Evolutionary conservation across 2,888 invertebrate species (phyloP), one percentile per base, ranked within the genome.

Genomic region (Eucriotettix oculatus): DNA sequence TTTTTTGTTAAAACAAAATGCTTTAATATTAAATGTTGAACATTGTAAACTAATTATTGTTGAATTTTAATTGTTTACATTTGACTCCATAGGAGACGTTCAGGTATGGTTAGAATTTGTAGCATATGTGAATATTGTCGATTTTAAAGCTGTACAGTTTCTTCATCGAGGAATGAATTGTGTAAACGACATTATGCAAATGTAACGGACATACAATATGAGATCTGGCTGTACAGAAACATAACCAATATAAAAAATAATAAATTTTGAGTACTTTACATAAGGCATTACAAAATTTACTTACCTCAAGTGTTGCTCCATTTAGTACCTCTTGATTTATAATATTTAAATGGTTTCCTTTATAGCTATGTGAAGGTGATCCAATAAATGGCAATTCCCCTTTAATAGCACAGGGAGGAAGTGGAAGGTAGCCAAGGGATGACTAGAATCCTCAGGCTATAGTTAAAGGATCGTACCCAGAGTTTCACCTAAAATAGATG

Each of bases 171-270:
- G 41, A 29, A 59, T 59, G 59, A 56, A 40, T 56, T 56, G 43
- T 61, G 59, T 61, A 61, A 52, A 52, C 54, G 42, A 16, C 44
- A 59, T 57, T 57, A 56, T 40, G 42, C 58, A 43, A 42, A 53
- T 53, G 42, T 53, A 59, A 57, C 52, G 53, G 42, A 54, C 44
- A 58, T 42, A 58, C 42, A 54, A 43, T 58, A 54, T 54, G 56
- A 61, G 59, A 59, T 61, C 60, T 61, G 61, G 61, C 57, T 61
- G 61, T 61, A 61, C 61, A 61, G 58, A 59, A 55, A 43, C 55
- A 54, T 42, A 29, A 59, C 54, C 58, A 61, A 61, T 59, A 61
- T 52, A 57, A 59, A 54, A 44, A 57, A 53, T 42, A 52, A 14
- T 48, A 48, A 12, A 48, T 48, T 29, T 29, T 29, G 29, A 29